A percentile compares a stretch with the other conserved stretches of the same genome.
Conservation (phyloP, 2,113 vertebrate species). For the Orthonyx spaldingii region DNA sequence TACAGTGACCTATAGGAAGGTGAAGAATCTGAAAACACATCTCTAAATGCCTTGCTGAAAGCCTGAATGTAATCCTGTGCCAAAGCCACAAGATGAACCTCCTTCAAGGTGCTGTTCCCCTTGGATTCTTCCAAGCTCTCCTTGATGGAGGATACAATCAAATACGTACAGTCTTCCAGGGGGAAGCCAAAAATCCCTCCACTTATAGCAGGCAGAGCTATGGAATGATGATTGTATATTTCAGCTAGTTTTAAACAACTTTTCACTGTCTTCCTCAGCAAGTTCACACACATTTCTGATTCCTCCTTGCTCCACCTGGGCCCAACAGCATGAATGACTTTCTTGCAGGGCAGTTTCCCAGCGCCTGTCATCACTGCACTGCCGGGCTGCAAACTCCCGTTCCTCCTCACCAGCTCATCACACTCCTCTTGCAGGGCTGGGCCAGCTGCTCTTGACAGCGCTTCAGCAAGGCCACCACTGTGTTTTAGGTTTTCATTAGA, state of each 20-base stretch:
- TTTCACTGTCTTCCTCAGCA: conserved; percentile 68
- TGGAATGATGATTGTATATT: conserved; percentile 27
- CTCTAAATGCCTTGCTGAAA: conserved; percentile 65
- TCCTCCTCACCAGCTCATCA: conserved; percentile 29
- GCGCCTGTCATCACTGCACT: conserved; percentile 53
- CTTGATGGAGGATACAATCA: conserved; percentile 74
- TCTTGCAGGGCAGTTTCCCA: conserved; percentile 72
- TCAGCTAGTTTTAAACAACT: conserved; percentile 72
- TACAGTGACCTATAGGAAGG: accelerated
- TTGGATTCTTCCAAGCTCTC: conserved; percentile 59
- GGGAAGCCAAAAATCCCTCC: conserved; percentile 76
- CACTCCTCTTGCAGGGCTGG: conserved; percentile 73
- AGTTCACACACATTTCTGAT: background rate
- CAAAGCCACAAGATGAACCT: conserved; percentile 79
- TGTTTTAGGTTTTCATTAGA: conserved; percentile 67
- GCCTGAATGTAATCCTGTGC: conserved; percentile 48
- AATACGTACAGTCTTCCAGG: conserved; percentile 47
- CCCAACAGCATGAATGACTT: conserved; percentile 79
- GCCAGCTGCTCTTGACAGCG: conserved; percentile 75
- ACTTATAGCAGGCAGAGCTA: conserved; percentile 84
- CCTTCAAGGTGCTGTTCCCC: conserved; percentile 51
- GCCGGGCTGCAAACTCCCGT: conserved; percentile 45
- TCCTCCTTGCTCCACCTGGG: conserved; percentile 57
- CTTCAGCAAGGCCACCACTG: conserved; percentile 59
- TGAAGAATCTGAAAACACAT: conserved; percentile 48